Base-by-base conservation (phyloP, 2,113 vertebrate genomes). In the Etheostoma spectabile region DNA sequence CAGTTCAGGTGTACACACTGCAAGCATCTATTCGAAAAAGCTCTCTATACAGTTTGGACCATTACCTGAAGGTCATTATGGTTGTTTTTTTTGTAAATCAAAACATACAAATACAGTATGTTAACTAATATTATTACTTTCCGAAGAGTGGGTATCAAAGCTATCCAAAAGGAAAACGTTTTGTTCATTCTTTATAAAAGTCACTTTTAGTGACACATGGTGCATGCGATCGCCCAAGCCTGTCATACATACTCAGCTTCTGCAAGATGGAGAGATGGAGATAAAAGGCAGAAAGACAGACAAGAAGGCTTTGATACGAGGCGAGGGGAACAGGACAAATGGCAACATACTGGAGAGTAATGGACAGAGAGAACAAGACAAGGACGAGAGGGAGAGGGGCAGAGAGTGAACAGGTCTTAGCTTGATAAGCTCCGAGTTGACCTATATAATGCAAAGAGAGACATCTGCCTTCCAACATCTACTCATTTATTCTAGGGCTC, bases 371-470 rank as follows among this genome's bases (percentile, higher is more conserved):
- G 49, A 7, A 24, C 30, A 60, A 48, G 73, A 72, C 56, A 71
- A 69, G 74, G 75, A 71, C 45, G 24, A 71, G 45, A 70, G 62
- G 51, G 75, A 83, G 79, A 57, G 56, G 56, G 65, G 13, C 59
- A n/a, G 68, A 72, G 70, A 68, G 64, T 5, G 74, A 67, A 62
- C 56, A 80, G 83, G 82, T 88, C 22, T 85, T 74, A 84, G 77
- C 59, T 81, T 77, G 46, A 85, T 87, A 87, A 91, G 85, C 85
- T 87, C 62, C 70, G 45, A 19, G 59, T 24, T 92, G 91, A 88
- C 87, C 83, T 79, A 86, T 71, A 65, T 69, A 75, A 84, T 80
- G 72, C 69, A 86, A 12, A 16, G 73, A 76, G 55, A 87, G 86
- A 60, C 72, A 84, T 78, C 75, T 59, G 62, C 55, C 66, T 62